Evolutionary conservation across 2,888 invertebrate genomes (phyloP).

Genomic region (Nemotelus pantherinus): DNA sequence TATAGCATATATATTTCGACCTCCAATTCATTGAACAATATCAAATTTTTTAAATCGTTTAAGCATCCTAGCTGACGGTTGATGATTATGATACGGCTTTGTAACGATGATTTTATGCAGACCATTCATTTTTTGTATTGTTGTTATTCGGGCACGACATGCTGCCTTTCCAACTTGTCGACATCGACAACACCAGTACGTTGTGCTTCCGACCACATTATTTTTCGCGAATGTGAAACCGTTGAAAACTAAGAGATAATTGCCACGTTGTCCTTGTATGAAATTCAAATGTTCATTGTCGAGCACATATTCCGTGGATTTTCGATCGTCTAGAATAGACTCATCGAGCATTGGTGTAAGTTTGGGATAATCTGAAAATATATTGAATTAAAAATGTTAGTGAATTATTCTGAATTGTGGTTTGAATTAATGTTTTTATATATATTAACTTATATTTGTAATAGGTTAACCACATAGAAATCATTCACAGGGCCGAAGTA

Average conservation of each 20-base stretch:
- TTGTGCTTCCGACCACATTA: constrained; percentile 58
- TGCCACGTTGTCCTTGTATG: constrained; percentile 62
- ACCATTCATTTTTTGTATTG: constrained; percentile 56
- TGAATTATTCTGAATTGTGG: constrained; percentile 2
- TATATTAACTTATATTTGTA: too few relatives aligned
- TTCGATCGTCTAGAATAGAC: constrained; percentile 1
- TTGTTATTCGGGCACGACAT: constrained; percentile 60
- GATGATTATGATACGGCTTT: constrained; percentile 61
- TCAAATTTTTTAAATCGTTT: constrained; percentile 53
- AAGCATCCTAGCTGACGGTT: constrained; percentile 57
- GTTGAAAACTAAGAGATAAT: constrained; percentile 58
- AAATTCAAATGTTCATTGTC: constrained; percentile 56
- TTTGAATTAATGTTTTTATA: background rate
- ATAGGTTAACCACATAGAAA: too few relatives aligned
- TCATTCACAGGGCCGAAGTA: too few relatives aligned
- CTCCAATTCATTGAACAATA: background rate
- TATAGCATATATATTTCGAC: too few relatives aligned
- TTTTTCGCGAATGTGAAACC: constrained; percentile 63
- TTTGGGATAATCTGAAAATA: constrained; percentile 34
- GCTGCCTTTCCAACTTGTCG: constrained; percentile 58
- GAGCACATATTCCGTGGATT: constrained; percentile 38
- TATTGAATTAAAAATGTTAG: background rate
- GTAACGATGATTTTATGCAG: constrained; percentile 59
- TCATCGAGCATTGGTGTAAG: constrained; percentile 9
- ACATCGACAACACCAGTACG: constrained; percentile 63